A percentile compares a stretch with the other conserved stretches of the same genome.
phyloP scores from a whole-genome alignment of 2,113 vertebrate genomes.

The Anguilla rostrata region DNA sequence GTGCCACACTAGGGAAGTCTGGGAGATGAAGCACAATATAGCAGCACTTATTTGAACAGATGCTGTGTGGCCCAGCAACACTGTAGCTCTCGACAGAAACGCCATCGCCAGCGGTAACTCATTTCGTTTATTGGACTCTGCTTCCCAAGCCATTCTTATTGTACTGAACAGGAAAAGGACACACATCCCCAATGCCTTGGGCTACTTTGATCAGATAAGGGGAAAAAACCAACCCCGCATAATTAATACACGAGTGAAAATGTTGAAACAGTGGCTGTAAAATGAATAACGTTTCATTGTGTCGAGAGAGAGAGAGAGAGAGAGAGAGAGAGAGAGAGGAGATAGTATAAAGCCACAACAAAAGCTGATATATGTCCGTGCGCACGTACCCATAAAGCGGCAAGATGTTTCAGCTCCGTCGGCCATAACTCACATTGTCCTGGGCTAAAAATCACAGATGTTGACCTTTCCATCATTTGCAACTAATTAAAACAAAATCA shows the following conservation, averaged over 20 bases:
- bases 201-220: conserved; percentile 10
- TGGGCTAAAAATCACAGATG: conserved; percentile 24
- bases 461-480: conserved; percentile 32
- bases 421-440: conserved; percentile 20
- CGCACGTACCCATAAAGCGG: conserved; percentile 11
- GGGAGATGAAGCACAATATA: conserved; percentile 12
- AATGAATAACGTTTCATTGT: background rate
- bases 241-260: conserved; percentile 16
- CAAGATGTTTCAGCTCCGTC: conserved; percentile 17
- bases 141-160: conserved; percentile 4
- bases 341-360: conserved; percentile 1
- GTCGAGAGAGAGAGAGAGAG: background rate
- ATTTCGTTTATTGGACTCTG: conserved; percentile 19
- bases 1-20: background rate
- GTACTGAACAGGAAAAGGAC: background rate
- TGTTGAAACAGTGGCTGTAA: background rate
- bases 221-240: background rate
- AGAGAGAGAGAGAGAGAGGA: background rate
- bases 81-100: conserved; percentile 7
- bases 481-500: conserved; percentile 30
- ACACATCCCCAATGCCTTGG: background rate
- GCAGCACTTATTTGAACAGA: conserved; percentile 13
- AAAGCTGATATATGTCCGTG: background rate
- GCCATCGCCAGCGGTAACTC: conserved; percentile 4
- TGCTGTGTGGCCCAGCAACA: background rate